Conservation (phyloP, 2,888 invertebrate genomes). For the Coleophora flavipennella region DNA sequence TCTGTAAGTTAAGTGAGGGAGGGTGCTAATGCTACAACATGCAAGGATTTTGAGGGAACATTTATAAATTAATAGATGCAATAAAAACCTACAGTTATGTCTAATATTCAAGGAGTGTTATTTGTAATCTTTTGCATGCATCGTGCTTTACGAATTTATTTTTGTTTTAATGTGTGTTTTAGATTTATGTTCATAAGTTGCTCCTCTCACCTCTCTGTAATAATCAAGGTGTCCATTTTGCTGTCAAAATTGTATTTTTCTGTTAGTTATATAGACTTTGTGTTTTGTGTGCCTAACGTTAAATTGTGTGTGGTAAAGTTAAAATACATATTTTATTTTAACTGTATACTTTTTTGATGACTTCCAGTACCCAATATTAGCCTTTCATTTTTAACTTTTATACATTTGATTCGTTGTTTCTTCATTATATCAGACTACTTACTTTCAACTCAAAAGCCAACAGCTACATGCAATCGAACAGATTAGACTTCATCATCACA, state of each 20-base stretch:
- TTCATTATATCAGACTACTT: too few relatives aligned
- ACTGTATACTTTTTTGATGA: too few relatives aligned
- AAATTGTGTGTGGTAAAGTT: constrained; percentile 3
- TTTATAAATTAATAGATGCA: background rate
- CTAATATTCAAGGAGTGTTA: background rate
- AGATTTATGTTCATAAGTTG: constrained; percentile 9
- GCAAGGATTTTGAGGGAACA: constrained; percentile 14
- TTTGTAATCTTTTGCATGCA: constrained; percentile 27
- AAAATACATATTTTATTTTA: background rate
- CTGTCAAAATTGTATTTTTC: constrained; percentile 48
- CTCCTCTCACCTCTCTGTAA: constrained; percentile 43
- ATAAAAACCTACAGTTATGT: too few relatives aligned
- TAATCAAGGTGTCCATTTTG: constrained; percentile 48
- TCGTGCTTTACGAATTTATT: constrained; percentile 27
- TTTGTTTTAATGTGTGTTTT: constrained; percentile 10
- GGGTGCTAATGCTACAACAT: constrained; percentile 26
- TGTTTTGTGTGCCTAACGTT: constrained; percentile 9
- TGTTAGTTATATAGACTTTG: constrained; percentile 29
- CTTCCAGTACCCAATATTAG: too few relatives aligned
- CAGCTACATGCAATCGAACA: too few relatives aligned
- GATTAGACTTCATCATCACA: too few relatives aligned
- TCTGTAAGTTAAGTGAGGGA: constrained; percentile 14
- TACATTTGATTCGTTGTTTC: too few relatives aligned
- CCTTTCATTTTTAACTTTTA: too few relatives aligned
- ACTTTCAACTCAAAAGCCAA: too few relatives aligned